Base-by-base conservation (phyloP, 35 echinoderm and acorn worm species). In the Chiridota heheva region DNA sequence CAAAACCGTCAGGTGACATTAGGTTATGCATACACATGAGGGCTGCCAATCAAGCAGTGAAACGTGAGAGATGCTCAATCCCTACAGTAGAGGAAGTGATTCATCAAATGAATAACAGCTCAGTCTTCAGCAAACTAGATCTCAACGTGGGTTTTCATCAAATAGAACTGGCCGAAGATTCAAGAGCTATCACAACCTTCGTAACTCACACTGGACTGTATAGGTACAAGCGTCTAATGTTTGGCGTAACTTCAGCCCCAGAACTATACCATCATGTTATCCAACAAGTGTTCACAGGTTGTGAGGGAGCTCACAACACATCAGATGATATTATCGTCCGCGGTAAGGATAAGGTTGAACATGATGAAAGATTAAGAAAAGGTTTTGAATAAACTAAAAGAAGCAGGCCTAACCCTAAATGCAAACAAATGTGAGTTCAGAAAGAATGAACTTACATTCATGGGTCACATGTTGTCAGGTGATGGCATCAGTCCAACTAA, bases 241-340 rank as follows among this genome's bases (percentile, higher is more conserved):
- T 89, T 40, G 86, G 78, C 16, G 62, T 89, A 3, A 89, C 55
- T 36, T 76, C 78, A 20, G 86, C 76, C 25, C 86, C 86, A 58
- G 86, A 82, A 60, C 39, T 73, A 44, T 72, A 82, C 28, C 76
- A 63, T 16, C 53, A 42, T 27, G 77, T 82, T 24, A 60, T 89
- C 10, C 22, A 60, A 40, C 65, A 89, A 42, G 45, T 89, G 32
- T 37, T 82, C 22, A n/a, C 12, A 36, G 77, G 43, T 4, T 73
- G 78, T 44, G 55, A 89, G 6, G 78, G 86, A 12, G 62, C 42
- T 58, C 36, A 59, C 34, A 82, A 89, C 77, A 89, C 73, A 82
- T 89, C 77, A 2, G 77, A 88, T 43, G 86, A 88, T 29, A 87
- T 89, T 6, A 68, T 88, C 31, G 51, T 89, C 17, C 68, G 63